phyloP scores from a whole-genome alignment of 2,113 vertebrate genomes.

The Amia ocellicauda region DNA sequence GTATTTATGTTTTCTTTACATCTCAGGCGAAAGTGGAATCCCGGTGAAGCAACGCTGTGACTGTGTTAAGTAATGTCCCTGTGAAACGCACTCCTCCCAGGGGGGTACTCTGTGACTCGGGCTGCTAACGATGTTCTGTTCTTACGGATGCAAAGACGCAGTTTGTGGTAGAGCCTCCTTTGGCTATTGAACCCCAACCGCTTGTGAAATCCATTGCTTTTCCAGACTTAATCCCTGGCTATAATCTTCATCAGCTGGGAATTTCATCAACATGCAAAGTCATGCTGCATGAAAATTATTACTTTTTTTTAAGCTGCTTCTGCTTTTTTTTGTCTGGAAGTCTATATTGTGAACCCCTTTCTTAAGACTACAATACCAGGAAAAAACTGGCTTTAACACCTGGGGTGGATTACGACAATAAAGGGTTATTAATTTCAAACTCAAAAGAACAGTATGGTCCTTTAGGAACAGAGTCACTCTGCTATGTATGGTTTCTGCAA shows the following conservation, averaged over 20 bases:
- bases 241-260: conserved; percentile 25
- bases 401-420: conserved; percentile 40
- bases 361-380: not conserved
- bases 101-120: not conserved
- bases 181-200: not conserved
- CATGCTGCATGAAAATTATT: conserved; percentile 28
- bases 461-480: conserved; percentile 9
- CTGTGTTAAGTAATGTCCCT: not conserved
- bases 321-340: conserved; percentile 16
- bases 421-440: conserved; percentile 34
- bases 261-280: conserved; percentile 15
- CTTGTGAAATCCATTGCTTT: conserved; percentile 11
- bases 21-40: too few relatives aligned
- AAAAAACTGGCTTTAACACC: conserved; percentile 29
- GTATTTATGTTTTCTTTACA: too few relatives aligned
- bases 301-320: conserved; percentile 24
- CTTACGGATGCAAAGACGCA: not conserved
- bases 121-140: not conserved
- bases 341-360: conserved; percentile 23
- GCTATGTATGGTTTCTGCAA: conserved; percentile 17
- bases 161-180: not conserved
- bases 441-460: conserved; percentile 30
- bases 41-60: not conserved
- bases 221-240: conserved; percentile 7
- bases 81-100: not conserved